Evolutionary conservation across 2,797 vertebrate species (phyloP).

Genomic region (Hozukius guyotensis): DNA sequence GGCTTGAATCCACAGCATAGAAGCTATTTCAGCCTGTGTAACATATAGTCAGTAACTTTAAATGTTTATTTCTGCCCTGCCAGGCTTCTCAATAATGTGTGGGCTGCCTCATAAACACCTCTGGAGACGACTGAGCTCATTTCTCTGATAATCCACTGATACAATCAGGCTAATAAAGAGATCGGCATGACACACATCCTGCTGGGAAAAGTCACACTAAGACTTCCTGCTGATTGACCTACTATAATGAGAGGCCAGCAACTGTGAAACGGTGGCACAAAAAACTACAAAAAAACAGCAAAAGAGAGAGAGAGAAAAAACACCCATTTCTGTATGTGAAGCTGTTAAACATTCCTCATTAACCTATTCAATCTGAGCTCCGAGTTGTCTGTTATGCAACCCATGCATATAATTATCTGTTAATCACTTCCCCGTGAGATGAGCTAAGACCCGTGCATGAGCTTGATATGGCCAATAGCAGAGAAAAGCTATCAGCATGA

Average conservation of each 20-base stretch:
- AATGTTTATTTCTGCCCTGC: not conserved
- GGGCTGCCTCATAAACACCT: conserved; percentile 74
- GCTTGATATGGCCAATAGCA: conserved; percentile 54
- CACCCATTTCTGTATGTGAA: not conserved
- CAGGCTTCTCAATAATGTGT: conserved; percentile 10
- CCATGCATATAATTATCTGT: conserved; percentile 55
- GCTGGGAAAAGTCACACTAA: conserved; percentile 43
- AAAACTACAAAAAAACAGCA: not conserved
- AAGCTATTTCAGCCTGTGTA: not conserved
- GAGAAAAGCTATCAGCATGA: conserved; percentile 55
- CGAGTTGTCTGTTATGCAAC: conserved; percentile 42
- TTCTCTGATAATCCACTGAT: conserved; percentile 62
- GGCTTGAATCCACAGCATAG: not conserved
- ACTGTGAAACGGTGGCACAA: conserved; percentile 5
- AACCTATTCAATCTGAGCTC: not conserved
- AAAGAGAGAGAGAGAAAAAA: not conserved
- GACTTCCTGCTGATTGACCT: conserved; percentile 39
- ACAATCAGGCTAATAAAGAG: conserved; percentile 69
- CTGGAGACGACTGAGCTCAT: conserved; percentile 51
- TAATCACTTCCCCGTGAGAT: conserved; percentile 52
- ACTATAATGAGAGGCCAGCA: conserved; percentile 34
- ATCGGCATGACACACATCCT: conserved; percentile 63
- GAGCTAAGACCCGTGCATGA: conserved; percentile 31
- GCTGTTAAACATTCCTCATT: conserved; percentile 4
- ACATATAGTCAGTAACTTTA: not conserved